phyloP scores from a whole-genome alignment of 2,113 vertebrate species.

The Pseudonaja textilis region DNA sequence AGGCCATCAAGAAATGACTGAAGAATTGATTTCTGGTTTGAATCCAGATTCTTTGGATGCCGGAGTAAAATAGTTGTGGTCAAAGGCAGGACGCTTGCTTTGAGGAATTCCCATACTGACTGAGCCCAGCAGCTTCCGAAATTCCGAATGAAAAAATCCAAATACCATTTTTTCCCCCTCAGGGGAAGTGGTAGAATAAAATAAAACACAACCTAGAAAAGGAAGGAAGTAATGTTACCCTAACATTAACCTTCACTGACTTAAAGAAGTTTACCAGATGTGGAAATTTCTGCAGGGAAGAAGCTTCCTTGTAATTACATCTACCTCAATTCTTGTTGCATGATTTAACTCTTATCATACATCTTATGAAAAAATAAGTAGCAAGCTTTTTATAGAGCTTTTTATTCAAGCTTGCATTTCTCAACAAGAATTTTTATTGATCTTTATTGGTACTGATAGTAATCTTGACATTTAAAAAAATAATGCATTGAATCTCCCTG shows the following conservation, averaged over 20 bases:
- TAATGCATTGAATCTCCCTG: neutral
- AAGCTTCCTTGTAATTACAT: neutral
- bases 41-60: constrained; percentile 10
- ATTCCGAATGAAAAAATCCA: neutral
- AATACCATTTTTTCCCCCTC: neutral
- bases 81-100: neutral
- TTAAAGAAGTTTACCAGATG: neutral
- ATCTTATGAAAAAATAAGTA: constrained; percentile 36
- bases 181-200: neutral
- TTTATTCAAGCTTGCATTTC: neutral
- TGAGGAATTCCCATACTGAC: neutral
- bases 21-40: constrained; percentile 38
- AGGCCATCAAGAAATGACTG: constrained; percentile 47
- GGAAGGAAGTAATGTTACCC: constrained; percentile 2
- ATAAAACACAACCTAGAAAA: neutral
- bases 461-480: neutral
- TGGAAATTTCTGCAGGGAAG: neutral
- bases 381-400: neutral
- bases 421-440: neutral
- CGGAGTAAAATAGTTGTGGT: neutral
- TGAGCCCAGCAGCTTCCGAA: constrained; percentile 3
- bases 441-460: neutral
- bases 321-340: neutral
- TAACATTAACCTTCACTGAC: neutral
- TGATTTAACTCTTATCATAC: neutral